phyloP scores from a whole-genome alignment of 2,888 invertebrate species.

The Spialia ferax region DNA sequence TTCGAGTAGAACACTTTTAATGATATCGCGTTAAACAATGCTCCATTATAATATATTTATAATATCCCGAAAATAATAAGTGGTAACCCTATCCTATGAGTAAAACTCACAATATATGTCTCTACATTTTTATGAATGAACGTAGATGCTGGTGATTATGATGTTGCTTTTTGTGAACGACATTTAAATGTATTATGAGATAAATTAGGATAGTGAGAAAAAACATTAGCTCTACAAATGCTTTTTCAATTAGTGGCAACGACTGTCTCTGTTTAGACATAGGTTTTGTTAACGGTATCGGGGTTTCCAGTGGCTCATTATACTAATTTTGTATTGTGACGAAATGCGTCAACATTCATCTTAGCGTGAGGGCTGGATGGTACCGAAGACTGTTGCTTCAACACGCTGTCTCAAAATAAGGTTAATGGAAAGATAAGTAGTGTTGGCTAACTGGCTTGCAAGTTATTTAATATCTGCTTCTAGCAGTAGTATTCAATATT shows the following conservation, averaged over 20 bases:
- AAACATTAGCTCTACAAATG: not conserved
- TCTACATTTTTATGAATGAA: slow-evolving; percentile 6
- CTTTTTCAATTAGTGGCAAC: not conserved
- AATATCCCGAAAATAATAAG: not conserved
- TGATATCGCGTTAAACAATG: not conserved
- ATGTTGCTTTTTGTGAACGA: not conserved
- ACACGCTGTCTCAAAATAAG: slow-evolving; percentile 5
- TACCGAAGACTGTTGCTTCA: not conserved
- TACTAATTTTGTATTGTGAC: not conserved
- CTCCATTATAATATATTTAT: no score
- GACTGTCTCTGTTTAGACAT: not conserved
- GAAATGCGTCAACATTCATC: slow-evolving; percentile 16
- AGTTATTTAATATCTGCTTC: slow-evolving; percentile 12
- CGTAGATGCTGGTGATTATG: not conserved
- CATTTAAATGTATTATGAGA: not conserved
- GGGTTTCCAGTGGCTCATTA: not conserved
- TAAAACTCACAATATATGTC: not conserved
- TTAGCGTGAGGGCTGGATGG: slow-evolving; percentile 11
- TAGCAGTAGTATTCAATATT: not conserved
- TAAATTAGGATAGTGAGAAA: not conserved
- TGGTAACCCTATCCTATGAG: not conserved
- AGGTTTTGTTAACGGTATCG: not conserved
- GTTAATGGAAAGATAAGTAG: slow-evolving; percentile 27
- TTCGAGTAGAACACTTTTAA: no score
- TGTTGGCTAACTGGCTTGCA: slow-evolving; percentile 17